Base-by-base conservation (phyloP, 2,797 vertebrate species). In the Cynopterus sphinx region DNA sequence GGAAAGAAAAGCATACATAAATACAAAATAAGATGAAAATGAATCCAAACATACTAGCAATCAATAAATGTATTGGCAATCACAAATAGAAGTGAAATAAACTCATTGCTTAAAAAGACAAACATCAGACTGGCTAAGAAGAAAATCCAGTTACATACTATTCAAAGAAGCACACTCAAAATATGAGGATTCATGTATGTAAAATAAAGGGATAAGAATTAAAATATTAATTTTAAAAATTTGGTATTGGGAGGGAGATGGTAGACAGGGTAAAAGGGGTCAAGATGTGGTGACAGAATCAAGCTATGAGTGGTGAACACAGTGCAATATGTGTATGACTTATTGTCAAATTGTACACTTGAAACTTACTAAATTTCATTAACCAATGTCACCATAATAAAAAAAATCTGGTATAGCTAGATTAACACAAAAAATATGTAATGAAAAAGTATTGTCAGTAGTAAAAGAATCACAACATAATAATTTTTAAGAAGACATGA, bases 181-280 rank as follows among this genome's bases (percentile, higher is more conserved):
- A 43, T 22, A 17, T 79, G 78, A 86, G 70, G 55, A 36, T 26
- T 67, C 61, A 46, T 6, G 59, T n/a, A 6, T 89, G 85, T 70
- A 33, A 91, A 89, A 26, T 77, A 82, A 95, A 90, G 51, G 49
- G 22, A 28, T 49, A 78, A 68, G 49, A 71, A 95, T 46, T 10
- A 9, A 87, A 93, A 89, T 61, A 61, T 61, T 78, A 31, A 79
- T 94, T 79, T 90, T 67, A 22, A 59, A 95, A 87, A 78, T 55
- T 31, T 75, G 7, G 6, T 22, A 28, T 53, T 49, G 15, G 49
- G 49, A 49, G 49, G 49, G 49, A 7, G 15, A 49, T 49, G 49
- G 15, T 49, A 49, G 15, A 49, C 5, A 15, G 49, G 5, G 15
- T 49, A 49, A 49, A 49, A 49, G 15, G 15, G 49, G 5, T 49